Conservation (phyloP, 1,140 invertebrate species). For the Luehdorfia chinensis region DNA sequence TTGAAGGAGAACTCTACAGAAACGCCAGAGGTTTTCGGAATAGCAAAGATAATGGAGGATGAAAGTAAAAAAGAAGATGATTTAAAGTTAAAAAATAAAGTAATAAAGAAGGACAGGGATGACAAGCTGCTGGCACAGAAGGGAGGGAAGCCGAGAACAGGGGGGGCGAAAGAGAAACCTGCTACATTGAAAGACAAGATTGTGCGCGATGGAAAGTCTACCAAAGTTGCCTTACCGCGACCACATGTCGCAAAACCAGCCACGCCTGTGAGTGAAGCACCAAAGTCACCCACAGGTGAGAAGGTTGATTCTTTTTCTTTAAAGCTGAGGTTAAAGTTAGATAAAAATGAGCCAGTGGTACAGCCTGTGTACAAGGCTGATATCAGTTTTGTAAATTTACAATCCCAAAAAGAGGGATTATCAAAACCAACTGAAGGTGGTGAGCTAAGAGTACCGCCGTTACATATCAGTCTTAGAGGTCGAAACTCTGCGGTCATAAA, state of each 20-base stretch:
- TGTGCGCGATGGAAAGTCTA: conserved; percentile 54
- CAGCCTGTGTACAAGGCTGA: conserved; percentile 88
- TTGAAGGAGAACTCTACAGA: conserved; percentile 43
- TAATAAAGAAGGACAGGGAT: conserved; percentile 61
- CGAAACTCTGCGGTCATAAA: conserved; percentile 92
- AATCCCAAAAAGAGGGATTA: conserved; percentile 37
- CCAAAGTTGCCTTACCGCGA: conserved; percentile 61
- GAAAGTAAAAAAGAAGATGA: conserved; percentile 50
- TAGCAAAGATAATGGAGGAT: conserved; percentile 52
- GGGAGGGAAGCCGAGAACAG: conserved; percentile 54
- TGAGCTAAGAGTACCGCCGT: conserved; percentile 90
- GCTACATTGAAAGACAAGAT: conserved; percentile 61
- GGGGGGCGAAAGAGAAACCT: conserved; percentile 61
- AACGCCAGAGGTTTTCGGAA: conserved; percentile 53
- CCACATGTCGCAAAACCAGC: conserved; percentile 48
- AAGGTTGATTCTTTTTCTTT: conserved; percentile 82
- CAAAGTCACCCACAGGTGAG: conserved; percentile 62
- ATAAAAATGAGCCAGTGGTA: conserved; percentile 87
- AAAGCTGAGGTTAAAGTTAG: conserved; percentile 89
- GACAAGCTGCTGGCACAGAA: conserved; percentile 54
- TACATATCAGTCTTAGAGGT: conserved; percentile 92
- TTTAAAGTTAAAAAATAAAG: conserved; percentile 63
- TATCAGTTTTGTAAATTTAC: conserved; percentile 81
- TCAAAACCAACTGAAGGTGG: conserved; percentile 71
- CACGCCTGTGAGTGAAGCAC: conserved; percentile 61